Evolutionary conservation across 2,888 invertebrate species (phyloP).

Genomic region (Aporophyla nigra): DNA sequence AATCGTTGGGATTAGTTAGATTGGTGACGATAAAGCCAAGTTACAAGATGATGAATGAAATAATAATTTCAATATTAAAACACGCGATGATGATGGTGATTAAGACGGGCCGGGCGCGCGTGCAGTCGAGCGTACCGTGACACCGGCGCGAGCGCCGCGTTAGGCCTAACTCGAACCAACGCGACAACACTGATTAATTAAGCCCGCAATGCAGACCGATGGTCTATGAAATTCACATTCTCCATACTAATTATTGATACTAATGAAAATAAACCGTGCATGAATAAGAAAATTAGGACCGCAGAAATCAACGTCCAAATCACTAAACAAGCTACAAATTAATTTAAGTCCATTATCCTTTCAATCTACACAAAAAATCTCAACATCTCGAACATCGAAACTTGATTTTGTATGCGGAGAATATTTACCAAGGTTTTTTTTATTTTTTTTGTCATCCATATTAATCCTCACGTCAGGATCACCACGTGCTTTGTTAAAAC

Average conservation of each 20-base stretch:
- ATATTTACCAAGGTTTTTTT: conserved; percentile 78
- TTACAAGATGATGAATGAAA: conserved; percentile 87
- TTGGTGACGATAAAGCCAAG: conserved; percentile 84
- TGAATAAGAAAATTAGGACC: conserved; percentile 59
- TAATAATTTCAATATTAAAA: conserved; percentile 87
- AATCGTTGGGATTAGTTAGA: conserved; percentile 87
- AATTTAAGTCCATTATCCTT: conserved; percentile 81
- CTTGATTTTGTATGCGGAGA: conserved; percentile 84
- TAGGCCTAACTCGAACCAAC: conserved; percentile 87
- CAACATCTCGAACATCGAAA: conserved; percentile 76
- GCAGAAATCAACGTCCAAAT: conserved; percentile 68
- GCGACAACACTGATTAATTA: conserved; percentile 84
- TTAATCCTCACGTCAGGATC: conserved; percentile 90
- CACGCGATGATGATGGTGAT: conserved; percentile 83
- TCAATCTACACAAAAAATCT: conserved; percentile 80
- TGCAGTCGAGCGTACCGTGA: conserved; percentile 80
- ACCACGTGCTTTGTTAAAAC: conserved; percentile 90
- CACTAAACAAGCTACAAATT: conserved; percentile 79
- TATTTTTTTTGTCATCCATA: conserved; percentile 88
- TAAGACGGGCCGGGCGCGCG: conserved; percentile 77
- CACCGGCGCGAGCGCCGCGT: conserved; percentile 80
- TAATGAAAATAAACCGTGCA: conserved; percentile 54
- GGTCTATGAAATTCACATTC: conserved; percentile 76
- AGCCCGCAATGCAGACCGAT: conserved; percentile 80
- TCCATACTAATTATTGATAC: conserved; percentile 61